Evolutionary conservation across 2,888 invertebrate genomes (phyloP).

Genomic region (Melanostoma scalare): DNA sequence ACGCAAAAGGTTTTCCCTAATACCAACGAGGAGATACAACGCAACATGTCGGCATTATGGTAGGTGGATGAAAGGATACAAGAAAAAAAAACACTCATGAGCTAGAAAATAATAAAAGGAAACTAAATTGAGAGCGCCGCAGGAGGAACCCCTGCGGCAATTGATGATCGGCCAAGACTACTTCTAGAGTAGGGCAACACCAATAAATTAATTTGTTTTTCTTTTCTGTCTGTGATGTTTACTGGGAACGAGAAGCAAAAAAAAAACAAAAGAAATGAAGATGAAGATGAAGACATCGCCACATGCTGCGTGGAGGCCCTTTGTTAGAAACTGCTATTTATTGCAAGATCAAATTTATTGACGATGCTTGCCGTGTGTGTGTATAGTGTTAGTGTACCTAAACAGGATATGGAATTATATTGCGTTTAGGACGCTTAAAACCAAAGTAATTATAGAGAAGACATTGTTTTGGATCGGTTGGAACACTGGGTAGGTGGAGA

Average conservation of each 20-base stretch:
- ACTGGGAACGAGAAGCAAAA: constrained; percentile 10
- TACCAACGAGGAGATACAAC: constrained; percentile 44
- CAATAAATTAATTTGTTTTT: constrained; percentile 71
- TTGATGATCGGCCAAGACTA: constrained; percentile 56
- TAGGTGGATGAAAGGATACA: constrained; percentile 66
- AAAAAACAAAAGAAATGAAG: background rate
- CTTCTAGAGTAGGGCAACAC: constrained; percentile 56
- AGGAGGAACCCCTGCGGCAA: constrained; percentile 62
- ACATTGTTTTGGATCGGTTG: constrained; percentile 49
- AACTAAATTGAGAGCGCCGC: constrained; percentile 56
- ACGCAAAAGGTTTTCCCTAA: constrained; percentile 43
- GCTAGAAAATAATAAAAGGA: constrained; percentile 7
- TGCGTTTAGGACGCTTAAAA: constrained; percentile 59
- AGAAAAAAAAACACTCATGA: too few relatives aligned
- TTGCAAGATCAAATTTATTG: constrained; percentile 61
- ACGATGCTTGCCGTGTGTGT: background rate
- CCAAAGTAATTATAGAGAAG: constrained; percentile 67
- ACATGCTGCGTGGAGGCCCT: constrained; percentile 60
- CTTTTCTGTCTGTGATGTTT: constrained; percentile 42
- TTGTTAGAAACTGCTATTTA: constrained; percentile 34
- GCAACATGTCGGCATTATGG: constrained; percentile 60
- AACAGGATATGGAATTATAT: constrained; percentile 67
- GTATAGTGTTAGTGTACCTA: constrained; percentile 15
- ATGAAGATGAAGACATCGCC: constrained; percentile 15
- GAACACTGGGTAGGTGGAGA: constrained; percentile 59